Percentiles rank a stretch among this genome's conserved stretches.
phyloP scores from a whole-genome alignment of 1,140 invertebrate species.

The Chironomus striatipennis region DNA sequence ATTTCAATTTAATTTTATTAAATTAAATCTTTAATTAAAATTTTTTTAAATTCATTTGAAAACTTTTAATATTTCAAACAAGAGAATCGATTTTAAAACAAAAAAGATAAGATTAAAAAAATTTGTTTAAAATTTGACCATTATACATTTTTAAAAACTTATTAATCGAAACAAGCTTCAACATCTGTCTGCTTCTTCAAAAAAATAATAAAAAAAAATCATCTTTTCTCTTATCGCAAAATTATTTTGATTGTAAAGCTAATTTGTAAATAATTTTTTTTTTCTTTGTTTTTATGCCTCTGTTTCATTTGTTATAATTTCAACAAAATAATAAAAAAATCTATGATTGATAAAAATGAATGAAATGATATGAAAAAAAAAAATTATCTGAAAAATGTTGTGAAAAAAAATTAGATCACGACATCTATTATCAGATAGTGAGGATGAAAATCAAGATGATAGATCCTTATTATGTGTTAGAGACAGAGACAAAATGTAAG shows the following conservation, averaged over 20 bases:
- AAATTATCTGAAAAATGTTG: not conserved
- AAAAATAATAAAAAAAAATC: not conserved
- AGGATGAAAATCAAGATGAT: conserved; percentile 40
- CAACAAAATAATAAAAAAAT: not conserved
- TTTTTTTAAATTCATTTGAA: no score
- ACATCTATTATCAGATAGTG: conserved; percentile 38
- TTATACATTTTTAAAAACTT: no score
- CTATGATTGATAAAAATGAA: not conserved
- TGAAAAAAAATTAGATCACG: conserved; percentile 26
- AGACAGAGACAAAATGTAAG: conserved; percentile 37
- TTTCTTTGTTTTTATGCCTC: conserved; percentile 3
- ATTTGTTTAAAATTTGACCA: no score
- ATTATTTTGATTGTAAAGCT: not conserved
- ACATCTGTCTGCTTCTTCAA: no score
- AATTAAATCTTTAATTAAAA: no score
- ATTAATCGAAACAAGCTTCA: not conserved
- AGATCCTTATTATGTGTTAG: conserved; percentile 34
- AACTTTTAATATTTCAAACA: no score
- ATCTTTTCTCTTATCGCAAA: not conserved
- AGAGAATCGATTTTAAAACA: no score
- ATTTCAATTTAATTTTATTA: no score
- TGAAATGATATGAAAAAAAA: not conserved
- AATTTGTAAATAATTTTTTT: conserved; percentile 16
- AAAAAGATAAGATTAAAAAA: no score
- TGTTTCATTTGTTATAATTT: not conserved